Evolutionary conservation across 2,797 vertebrate species (phyloP), one percentile per base, ranked within the genome.

Genomic region (Orientallactaga sibirica): DNA sequence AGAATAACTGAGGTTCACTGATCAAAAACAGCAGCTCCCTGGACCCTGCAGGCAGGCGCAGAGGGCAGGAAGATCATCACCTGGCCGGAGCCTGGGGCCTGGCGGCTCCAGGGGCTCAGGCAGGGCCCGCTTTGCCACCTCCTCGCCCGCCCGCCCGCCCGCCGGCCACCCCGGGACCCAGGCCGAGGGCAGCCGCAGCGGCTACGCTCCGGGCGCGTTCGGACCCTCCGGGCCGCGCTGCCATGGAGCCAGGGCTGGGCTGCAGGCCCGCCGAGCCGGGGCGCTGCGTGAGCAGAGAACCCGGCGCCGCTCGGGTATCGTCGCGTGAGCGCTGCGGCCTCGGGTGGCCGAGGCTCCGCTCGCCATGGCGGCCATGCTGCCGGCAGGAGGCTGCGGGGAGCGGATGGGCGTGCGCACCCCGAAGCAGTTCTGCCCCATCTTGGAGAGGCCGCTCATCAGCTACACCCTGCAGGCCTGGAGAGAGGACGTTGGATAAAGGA

Each of bases 331-430:
- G 18, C 19, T 0, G 75, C 15, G 48, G 29, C 1, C 5, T 0
- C 33, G 41, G 3, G 1, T 22, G 67, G 48, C 84, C 27, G 43
- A 75, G 74, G 37, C 41, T 98, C 8, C 97, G 93, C 98, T 98
- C 87, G 96, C 98, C n/a, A 99, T 99, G 95, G 98, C 98, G 1
- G 99, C 98, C n/a, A 99, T 99, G 90, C 98, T 99, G 37, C 99
- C 99, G 14, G 99, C 99, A 12, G 99, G 99, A 8, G 99, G 99
- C 7, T 98, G 98, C 90, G 99, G 99, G 62, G 99, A 99, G 97
- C 98, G 99, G 93, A 98, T 99, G 97, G 99, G 99, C 1, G 98
- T 99, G 7, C 96, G 97, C 86, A 99, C 98, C 66, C 99, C 99
- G 0, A 99, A 99, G 98, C 99, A 99, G 97, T 99, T 99, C 98